phyloP scores from a whole-genome alignment of 2,888 invertebrate genomes.

The Hedychridium roseum region DNA sequence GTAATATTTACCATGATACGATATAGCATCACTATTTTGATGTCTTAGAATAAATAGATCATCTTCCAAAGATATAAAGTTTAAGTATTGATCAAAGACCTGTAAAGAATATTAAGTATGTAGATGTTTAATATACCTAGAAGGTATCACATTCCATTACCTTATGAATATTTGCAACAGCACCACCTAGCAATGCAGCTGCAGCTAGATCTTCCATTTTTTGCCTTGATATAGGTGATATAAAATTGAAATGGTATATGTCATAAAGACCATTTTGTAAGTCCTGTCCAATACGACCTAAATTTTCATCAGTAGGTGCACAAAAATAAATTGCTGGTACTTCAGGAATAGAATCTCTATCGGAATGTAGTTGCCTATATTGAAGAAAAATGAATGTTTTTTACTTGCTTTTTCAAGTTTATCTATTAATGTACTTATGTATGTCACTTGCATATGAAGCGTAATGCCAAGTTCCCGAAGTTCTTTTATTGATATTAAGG shows the following conservation, averaged over 20 bases:
- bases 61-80: conserved; percentile 97
- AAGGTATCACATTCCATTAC: conserved; percentile 59
- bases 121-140: neutral
- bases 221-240: conserved; percentile 92
- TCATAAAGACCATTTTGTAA: conserved; percentile 91
- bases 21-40: conserved; percentile 88
- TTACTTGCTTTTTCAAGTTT: too few species aligned
- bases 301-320: conserved; percentile 94
- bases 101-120: conserved; percentile 41
- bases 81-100: conserved; percentile 97
- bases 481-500: conserved; percentile 94
- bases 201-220: conserved; percentile 95
- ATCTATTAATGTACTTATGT: too few species aligned
- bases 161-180: conserved; percentile 92
- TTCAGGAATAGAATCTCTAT: conserved; percentile 94
- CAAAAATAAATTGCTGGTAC: conserved; percentile 99
- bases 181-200: conserved; percentile 88
- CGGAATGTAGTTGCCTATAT: conserved; percentile 83
- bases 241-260: conserved; percentile 94
- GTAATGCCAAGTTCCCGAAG: conserved; percentile 96
- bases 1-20: conserved; percentile 85
- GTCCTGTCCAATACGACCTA: conserved; percentile 92
- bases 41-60: conserved; percentile 95
- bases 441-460: conserved; percentile 87
- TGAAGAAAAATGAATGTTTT: too few species aligned